Evolutionary conservation across 2,888 invertebrate species (phyloP), one percentile per base, ranked within the genome.

Genomic region (Thecophora atra): DNA sequence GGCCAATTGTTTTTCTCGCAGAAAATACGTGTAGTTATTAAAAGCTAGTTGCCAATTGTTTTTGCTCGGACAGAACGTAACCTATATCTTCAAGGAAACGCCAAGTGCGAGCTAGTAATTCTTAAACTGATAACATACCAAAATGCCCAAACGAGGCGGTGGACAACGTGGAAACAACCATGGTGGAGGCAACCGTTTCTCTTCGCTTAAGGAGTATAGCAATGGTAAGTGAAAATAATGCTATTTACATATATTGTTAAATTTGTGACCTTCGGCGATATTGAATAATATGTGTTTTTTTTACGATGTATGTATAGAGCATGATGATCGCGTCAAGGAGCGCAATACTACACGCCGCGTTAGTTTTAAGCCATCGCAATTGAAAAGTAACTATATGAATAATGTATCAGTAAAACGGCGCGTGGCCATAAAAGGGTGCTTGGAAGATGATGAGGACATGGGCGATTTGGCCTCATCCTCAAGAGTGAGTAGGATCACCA

Each of bases 381-480:
- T 77, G 2, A 80, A 80, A n/a, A 79, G 80, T 58, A 21, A 76
- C 79, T 8, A 77, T 79, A 21, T 62, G 11, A 19, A 30, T 7
- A 3, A n/a, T 52, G 15, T 28, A 37, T 13, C 37, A 26, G 6
- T 11, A 26, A 85, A 83, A 19, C 78, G 78, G 75, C 76, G 79
- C 42, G 72, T 81, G 58, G 82, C 80, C 11, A 67, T 83, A 17
- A 78, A 79, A 13, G 74, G 79, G 17, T 78, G 78, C 21, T 74
- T 83, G 42, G 85, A 83, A 63, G 85, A 85, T 52, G 87, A 87
- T 72, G 86, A 86, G 69, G 86, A 86, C 63, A 87, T 87, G 86
- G 79, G 75, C 17, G 83, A 82, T 70, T 78, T 80, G 72, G 78
- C 78, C 28, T 74, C 78, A 28, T 72, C 76, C 30, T 71, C 77